Evolutionary conservation across 2,797 vertebrate genomes (phyloP).

Genomic region (Leptatherina wallacei): DNA sequence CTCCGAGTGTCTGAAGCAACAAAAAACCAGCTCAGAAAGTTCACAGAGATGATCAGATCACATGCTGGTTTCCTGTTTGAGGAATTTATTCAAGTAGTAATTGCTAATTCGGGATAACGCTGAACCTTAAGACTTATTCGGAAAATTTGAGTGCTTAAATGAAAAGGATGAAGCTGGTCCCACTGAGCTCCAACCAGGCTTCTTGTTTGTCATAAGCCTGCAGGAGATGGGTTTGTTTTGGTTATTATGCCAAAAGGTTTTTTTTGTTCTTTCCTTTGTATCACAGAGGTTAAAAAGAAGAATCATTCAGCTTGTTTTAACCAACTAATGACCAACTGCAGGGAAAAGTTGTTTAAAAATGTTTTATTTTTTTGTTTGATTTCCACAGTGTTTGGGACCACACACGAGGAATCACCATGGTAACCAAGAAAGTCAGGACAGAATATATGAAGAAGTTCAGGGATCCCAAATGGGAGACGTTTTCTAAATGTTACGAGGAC

Average conservation of each 20-base stretch:
- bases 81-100: neutral
- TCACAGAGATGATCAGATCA: neutral
- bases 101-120: too few species aligned
- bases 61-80: neutral
- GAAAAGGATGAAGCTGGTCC: too few species aligned
- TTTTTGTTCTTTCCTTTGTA: too few species aligned
- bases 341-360: too few species aligned
- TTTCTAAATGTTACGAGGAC: slow-evolving; percentile 91
- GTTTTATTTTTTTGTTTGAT: neutral
- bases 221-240: too few species aligned
- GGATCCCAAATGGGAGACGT: slow-evolving; percentile 92
- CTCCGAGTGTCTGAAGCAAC: neutral
- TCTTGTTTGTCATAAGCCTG: too few species aligned
- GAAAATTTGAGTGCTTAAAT: too few species aligned
- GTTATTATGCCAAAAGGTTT: too few species aligned
- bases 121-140: too few species aligned
- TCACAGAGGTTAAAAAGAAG: neutral
- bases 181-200: too few species aligned
- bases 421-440: slow-evolving; percentile 83
- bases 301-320: neutral
- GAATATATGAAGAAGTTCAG: slow-evolving; percentile 95
- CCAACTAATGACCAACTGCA: too few species aligned
- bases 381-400: slow-evolving; percentile 11
- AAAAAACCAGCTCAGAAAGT: neutral
- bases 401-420: slow-evolving; percentile 53